A percentile compares a stretch with the other conserved stretches of the same genome.
phyloP scores from a whole-genome alignment of 2,888 invertebrate genomes.

The Phytoseiulus persimilis region DNA sequence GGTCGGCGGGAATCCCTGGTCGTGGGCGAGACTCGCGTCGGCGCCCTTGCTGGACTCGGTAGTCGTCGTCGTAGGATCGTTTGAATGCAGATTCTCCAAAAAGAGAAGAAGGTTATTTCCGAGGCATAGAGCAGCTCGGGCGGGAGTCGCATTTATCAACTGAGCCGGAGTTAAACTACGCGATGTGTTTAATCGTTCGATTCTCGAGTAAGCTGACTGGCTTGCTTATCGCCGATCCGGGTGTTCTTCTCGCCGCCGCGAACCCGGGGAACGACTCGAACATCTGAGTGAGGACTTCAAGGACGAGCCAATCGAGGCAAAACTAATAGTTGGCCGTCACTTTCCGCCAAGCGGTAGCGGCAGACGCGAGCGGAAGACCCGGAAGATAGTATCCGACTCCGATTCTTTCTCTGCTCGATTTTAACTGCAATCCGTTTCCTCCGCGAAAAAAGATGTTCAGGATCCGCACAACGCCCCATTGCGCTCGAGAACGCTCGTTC shows the following conservation, averaged over 20 bases:
- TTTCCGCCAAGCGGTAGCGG: background rate
- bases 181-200: background rate
- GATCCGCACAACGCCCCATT: background rate
- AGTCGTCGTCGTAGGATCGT: background rate
- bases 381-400: background rate
- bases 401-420: background rate
- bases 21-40: background rate
- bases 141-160: background rate
- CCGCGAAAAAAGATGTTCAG: background rate
- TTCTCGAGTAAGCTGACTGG: background rate
- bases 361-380: background rate
- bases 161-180: background rate
- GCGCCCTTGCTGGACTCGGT: background rate
- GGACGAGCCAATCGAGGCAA: background rate
- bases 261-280: background rate
- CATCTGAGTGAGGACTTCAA: background rate
- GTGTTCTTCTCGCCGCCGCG: background rate
- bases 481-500: background rate
- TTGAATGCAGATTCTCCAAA: background rate
- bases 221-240: background rate
- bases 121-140: background rate
- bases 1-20: background rate
- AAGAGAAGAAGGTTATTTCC: background rate
- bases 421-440: background rate
- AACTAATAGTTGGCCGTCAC: constrained; percentile 5